Evolutionary conservation across 92 coral and sea anemone genomes (phyloP).

Genomic region (Actinostola sp.): DNA sequence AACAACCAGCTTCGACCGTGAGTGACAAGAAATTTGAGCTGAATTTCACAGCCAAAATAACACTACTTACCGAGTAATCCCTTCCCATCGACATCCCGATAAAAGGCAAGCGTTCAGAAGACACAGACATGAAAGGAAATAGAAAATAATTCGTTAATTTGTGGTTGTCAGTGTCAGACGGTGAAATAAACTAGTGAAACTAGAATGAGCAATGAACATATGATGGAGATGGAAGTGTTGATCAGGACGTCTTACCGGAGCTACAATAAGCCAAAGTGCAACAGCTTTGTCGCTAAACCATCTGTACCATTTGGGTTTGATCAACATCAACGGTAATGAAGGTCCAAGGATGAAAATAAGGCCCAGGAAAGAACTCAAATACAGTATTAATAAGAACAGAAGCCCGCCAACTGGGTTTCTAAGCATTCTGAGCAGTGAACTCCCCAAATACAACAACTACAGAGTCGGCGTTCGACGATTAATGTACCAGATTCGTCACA

Average conservation of each 20-base stretch:
- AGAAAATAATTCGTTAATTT: constrained; percentile 4
- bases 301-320: constrained; percentile 61
- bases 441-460: background rate
- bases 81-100: background rate
- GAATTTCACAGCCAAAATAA: constrained; percentile 1
- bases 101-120: background rate
- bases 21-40: too few relatives aligned
- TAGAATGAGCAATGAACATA: background rate
- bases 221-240: background rate
- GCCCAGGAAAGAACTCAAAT: constrained; percentile 52
- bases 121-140: constrained; percentile 7
- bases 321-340: constrained; percentile 49
- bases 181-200: too few relatives aligned
- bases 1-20: too few relatives aligned
- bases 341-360: constrained; percentile 55
- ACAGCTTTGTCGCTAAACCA: constrained; percentile 48
- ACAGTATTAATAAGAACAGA: constrained; percentile 39
- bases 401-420: constrained; percentile 64
- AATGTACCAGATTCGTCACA: background rate
- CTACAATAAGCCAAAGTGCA: constrained; percentile 50
- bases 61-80: constrained; percentile 19
- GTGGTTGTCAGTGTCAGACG: background rate
- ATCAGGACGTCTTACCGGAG: constrained; percentile 44
- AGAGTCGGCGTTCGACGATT: background rate
- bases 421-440: constrained; percentile 28